Conservation (phyloP, 2,797 vertebrate species). For the Peromyscus eremicus region DNA sequence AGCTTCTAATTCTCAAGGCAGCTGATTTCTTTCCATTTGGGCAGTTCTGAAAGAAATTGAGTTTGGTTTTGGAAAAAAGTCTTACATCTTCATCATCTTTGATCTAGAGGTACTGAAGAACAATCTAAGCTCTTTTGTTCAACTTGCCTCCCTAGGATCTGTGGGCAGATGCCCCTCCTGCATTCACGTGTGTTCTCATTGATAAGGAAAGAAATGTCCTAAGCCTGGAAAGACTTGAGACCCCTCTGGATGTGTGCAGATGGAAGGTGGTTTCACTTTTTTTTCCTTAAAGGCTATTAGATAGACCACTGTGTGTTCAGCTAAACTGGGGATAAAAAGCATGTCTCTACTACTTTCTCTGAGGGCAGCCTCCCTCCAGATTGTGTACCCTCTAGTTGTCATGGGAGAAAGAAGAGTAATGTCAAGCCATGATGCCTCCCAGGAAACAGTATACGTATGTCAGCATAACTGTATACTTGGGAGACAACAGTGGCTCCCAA, state of each 20-base stretch:
- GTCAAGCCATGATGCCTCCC: background rate
- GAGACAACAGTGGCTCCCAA: background rate
- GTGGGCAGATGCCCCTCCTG: background rate
- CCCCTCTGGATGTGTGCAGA: background rate
- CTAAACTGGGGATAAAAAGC: background rate
- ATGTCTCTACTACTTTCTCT: background rate
- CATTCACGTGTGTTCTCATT: slow-evolving; percentile 24
- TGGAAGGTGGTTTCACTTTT: background rate
- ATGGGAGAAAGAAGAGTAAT: background rate
- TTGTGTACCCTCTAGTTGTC: background rate
- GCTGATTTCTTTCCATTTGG: slow-evolving; percentile 1
- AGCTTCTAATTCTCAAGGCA: background rate
- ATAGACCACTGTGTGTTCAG: background rate
- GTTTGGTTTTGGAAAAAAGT: background rate
- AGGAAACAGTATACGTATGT: background rate
- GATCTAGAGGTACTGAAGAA: background rate
- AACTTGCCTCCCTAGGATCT: background rate
- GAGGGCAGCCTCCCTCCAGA: background rate
- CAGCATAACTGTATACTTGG: background rate
- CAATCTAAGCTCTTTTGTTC: background rate
- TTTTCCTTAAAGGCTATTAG: background rate
- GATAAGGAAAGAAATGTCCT: background rate
- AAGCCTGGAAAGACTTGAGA: background rate
- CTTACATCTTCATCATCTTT: background rate
- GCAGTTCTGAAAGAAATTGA: background rate